Evolutionary conservation across 2,888 invertebrate genomes (phyloP).

Genomic region (Acronicta psi): DNA sequence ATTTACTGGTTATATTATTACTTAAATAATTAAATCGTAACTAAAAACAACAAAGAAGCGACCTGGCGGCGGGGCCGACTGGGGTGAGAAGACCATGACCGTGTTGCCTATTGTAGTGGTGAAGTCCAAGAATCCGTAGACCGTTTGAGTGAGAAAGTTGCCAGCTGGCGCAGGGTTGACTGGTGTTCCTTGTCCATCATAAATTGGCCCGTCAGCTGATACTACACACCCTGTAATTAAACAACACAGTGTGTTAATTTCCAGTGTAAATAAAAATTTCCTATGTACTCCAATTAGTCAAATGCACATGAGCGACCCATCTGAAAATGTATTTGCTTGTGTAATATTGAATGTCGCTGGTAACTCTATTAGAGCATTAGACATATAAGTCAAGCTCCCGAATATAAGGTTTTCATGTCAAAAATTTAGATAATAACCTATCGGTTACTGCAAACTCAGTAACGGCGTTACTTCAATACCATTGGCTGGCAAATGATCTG

Average conservation of each 20-base stretch:
- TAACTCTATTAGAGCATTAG: no score
- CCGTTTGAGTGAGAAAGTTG: slow-evolving; percentile 94
- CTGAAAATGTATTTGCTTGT: no score
- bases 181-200: slow-evolving; percentile 53
- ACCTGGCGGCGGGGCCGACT: slow-evolving; percentile 93
- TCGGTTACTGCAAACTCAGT: slow-evolving; percentile 70
- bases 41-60: slow-evolving; percentile 52
- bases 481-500: slow-evolving; percentile 83
- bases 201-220: slow-evolving; percentile 50
- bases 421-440: slow-evolving; percentile 65
- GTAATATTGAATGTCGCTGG: no score
- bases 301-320: no score
- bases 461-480: slow-evolving; percentile 78
- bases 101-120: slow-evolving; percentile 98
- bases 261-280: not conserved
- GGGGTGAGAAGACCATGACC: slow-evolving; percentile 97
- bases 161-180: slow-evolving; percentile 58
- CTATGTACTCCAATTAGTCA: no score
- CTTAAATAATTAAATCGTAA: not conserved
- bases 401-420: slow-evolving; percentile 64
- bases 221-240: slow-evolving; percentile 52
- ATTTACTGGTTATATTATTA: no score
- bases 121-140: slow-evolving; percentile 97
- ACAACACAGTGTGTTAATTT: slow-evolving; percentile 5
- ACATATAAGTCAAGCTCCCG: slow-evolving; percentile 59